Evolutionary conservation across 2,113 vertebrate species (phyloP).

Genomic region (Sigmodon hispidus): DNA sequence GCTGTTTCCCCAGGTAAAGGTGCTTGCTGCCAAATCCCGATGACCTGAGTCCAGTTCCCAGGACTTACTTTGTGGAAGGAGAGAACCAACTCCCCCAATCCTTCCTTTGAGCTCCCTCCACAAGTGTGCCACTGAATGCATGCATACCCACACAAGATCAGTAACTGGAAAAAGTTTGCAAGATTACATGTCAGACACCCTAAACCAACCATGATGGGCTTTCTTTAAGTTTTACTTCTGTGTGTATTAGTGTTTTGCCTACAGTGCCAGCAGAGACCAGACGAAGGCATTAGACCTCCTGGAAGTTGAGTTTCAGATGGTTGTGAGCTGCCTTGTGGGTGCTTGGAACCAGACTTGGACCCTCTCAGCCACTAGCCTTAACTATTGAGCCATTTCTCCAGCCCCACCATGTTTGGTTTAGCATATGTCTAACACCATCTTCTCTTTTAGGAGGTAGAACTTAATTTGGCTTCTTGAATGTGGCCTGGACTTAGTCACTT

Average conservation of each 20-base stretch:
- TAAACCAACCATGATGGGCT: not conserved
- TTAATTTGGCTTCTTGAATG: not conserved
- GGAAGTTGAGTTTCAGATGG: not conserved
- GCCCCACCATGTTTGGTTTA: not conserved
- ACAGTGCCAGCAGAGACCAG: not conserved
- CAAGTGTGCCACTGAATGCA: not conserved
- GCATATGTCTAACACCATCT: not conserved
- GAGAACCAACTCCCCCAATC: not conserved
- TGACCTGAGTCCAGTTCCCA: not conserved
- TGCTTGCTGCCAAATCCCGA: not conserved
- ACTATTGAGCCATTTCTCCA: not conserved
- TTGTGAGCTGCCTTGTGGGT: not conserved
- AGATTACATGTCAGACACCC: not conserved
- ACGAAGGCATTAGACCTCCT: not conserved
- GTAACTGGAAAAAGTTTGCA: not conserved
- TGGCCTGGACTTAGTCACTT: not conserved
- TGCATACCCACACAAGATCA: not conserved
- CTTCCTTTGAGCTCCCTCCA: not conserved
- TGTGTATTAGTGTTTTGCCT: not conserved
- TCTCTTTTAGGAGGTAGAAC: not conserved
- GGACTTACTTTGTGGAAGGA: not conserved
- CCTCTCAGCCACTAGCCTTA: not conserved
- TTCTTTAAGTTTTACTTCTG: not conserved
- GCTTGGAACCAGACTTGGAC: not conserved
- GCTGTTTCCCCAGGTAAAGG: not conserved